A percentile compares a stretch with the other conserved stretches of the same genome.
These are phyloP conservation scores for Drosophila lini DNA, from an alignment of 1,140 invertebrate genomes.

Conservation along the genomic window DNA sequence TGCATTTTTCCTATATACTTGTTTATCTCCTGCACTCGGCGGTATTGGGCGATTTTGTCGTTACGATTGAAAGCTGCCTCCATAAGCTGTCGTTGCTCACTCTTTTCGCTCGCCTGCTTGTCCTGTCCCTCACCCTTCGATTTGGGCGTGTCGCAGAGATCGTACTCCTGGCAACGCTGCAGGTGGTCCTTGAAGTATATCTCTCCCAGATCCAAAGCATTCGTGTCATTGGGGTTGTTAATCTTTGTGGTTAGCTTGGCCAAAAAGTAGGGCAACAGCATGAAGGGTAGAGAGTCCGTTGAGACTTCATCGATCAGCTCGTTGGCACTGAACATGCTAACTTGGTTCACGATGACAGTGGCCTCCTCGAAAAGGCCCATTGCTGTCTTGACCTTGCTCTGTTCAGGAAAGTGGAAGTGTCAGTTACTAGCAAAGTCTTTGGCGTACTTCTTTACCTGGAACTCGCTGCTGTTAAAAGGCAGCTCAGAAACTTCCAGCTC, in stretches of 20 bases:
- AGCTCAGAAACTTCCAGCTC: conserved; percentile 86
- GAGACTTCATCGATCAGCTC: conserved; percentile 94
- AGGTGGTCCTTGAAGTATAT: conserved; percentile 94
- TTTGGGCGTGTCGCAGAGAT: conserved; percentile 86
- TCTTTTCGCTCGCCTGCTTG: conserved; percentile 29
- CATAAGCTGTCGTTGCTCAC: conserved; percentile 78
- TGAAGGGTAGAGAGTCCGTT: conserved; percentile 93
- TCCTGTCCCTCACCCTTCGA: conserved; percentile 14
- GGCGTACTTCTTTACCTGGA: conserved; percentile 85
- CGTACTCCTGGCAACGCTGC: conserved; percentile 91
- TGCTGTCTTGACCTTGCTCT: conserved; percentile 88
- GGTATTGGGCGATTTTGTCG: conserved; percentile 92
- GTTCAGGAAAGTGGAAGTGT: conserved; percentile 13
- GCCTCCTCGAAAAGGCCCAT: conserved; percentile 91
- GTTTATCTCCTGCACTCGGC: conserved; percentile 92
- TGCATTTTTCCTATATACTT: conserved; percentile 88
- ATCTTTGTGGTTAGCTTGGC: conserved; percentile 87
- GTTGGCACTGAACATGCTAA: conserved; percentile 94
- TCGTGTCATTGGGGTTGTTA: conserved; percentile 88
- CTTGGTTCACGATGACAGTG: conserved; percentile 90
- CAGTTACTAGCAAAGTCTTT: neutral
- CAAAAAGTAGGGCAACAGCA: conserved; percentile 93
- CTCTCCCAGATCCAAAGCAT: conserved; percentile 90
- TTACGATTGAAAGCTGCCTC: conserved; percentile 86
- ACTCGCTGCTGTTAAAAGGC: conserved; percentile 86